These are phyloP conservation scores for Rissa tridactyla DNA, from an alignment of 2,113 vertebrate genomes.

Conservation along the genomic window DNA sequence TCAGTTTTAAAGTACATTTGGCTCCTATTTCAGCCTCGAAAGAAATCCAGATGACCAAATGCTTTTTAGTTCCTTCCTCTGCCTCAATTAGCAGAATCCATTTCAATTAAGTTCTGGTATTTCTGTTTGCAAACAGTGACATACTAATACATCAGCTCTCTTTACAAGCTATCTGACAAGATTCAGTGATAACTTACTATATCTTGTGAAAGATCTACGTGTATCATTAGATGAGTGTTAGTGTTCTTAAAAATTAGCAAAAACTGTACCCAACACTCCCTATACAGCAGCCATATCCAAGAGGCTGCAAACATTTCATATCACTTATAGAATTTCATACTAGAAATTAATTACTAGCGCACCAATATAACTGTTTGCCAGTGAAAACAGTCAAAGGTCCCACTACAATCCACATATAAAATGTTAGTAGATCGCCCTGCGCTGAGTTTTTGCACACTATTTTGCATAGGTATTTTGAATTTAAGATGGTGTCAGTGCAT, in stretches of 20 bases:
- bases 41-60: conserved; percentile 31
- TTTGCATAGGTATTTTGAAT: neutral
- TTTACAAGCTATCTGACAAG: neutral
- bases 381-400: neutral
- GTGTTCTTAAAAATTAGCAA: neutral
- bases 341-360: neutral
- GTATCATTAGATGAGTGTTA: neutral
- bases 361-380: neutral
- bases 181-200: neutral
- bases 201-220: neutral
- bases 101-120: neutral
- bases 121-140: neutral
- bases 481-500: neutral
- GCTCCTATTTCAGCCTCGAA: conserved; percentile 16
- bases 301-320: neutral
- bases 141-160: neutral
- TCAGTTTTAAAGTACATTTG: conserved; percentile 6
- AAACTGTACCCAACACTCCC: neutral
- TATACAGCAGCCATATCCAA: neutral
- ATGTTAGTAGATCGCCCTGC: neutral
- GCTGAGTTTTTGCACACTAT: neutral
- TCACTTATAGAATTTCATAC: neutral
- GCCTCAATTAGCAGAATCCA: conserved; percentile 13
- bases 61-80: conserved; percentile 43
- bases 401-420: neutral